These are phyloP conservation scores for Manduca sexta DNA, from an alignment of 1,140 invertebrate species.

Conservation along the genomic window DNA sequence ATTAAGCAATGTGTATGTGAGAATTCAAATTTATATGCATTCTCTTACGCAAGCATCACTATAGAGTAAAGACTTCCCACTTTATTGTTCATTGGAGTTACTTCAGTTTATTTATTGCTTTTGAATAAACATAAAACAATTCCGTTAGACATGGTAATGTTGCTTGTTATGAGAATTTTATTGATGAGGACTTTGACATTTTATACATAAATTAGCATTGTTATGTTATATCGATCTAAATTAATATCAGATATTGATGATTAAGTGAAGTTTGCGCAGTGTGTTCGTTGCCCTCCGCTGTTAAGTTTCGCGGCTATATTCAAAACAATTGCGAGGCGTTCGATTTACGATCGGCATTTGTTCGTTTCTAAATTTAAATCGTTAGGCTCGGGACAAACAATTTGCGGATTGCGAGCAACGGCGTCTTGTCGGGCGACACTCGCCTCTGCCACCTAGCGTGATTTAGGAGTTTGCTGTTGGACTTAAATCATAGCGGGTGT, in stretches of 20 bases:
- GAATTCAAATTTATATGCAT: conserved; percentile 46
- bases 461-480: conserved; percentile 42
- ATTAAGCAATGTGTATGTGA: conserved; percentile 63
- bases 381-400: conserved; percentile 65
- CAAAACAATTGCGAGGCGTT: conserved; percentile 63
- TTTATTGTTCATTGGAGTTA: conserved; percentile 27
- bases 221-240: too few relatives aligned
- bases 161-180: too few relatives aligned
- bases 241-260: too few relatives aligned
- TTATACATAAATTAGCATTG: too few relatives aligned
- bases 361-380: conserved; percentile 67
- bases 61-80: conserved; percentile 10
- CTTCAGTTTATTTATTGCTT: conserved; percentile 21
- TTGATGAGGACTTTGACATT: too few relatives aligned
- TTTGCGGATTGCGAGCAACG: conserved; percentile 59
- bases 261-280: too few relatives aligned
- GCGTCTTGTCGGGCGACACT: conserved; percentile 44
- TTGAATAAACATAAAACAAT: conserved; percentile 12
- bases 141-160: too few relatives aligned
- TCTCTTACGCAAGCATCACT: conserved; percentile 22
- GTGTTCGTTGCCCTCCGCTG: conserved; percentile 13
- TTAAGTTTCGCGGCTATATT: conserved; percentile 55
- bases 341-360: conserved; percentile 65
- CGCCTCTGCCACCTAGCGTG: conserved; percentile 46
- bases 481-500: conserved; percentile 49